Percentiles rank a stretch among this genome's conserved stretches.
These are phyloP conservation scores for Limonius californicus DNA, from an alignment of 1,140 invertebrate genomes.

Conservation along the genomic window DNA sequence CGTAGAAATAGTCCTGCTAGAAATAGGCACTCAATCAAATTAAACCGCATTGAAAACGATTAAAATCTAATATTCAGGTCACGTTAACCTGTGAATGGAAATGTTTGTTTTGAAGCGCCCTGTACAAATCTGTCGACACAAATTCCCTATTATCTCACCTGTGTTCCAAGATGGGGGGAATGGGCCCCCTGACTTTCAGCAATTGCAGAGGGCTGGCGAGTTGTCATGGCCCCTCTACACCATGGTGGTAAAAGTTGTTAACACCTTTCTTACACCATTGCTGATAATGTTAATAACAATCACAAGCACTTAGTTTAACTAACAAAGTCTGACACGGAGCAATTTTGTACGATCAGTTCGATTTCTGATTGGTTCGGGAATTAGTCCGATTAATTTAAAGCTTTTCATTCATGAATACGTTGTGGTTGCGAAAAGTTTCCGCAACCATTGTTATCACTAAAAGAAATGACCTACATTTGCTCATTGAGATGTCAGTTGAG, in stretches of 20 bases:
- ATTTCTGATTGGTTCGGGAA: too few species aligned
- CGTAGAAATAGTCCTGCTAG: too few species aligned
- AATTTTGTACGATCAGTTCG: too few species aligned
- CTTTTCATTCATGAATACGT: too few species aligned
- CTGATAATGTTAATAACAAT: constrained; percentile 2
- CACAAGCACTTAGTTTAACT: neutral
- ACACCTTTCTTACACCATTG: constrained; percentile 1
- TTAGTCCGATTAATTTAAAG: too few species aligned
- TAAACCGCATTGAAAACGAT: too few species aligned
- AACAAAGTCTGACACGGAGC: neutral
- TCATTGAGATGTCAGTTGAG: constrained; percentile 25
- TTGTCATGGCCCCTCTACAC: constrained; percentile 45
- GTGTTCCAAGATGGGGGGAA: constrained; percentile 38
- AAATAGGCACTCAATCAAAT: too few species aligned
- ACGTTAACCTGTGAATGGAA: too few species aligned
- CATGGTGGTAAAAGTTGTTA: constrained; percentile 31
- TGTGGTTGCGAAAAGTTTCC: too few species aligned
- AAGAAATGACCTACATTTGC: constrained; percentile 31
- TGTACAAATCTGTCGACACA: too few species aligned
- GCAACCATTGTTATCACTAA: neutral
- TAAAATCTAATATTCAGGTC: too few species aligned
- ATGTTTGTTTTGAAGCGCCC: too few species aligned
- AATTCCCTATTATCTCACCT: constrained; percentile 27
- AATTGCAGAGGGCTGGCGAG: constrained; percentile 36
- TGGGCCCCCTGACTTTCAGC: constrained; percentile 40